These are phyloP conservation scores for Rhyacophila evoluta DNA, from an alignment of 2,888 invertebrate species.

Conservation along the genomic window DNA sequence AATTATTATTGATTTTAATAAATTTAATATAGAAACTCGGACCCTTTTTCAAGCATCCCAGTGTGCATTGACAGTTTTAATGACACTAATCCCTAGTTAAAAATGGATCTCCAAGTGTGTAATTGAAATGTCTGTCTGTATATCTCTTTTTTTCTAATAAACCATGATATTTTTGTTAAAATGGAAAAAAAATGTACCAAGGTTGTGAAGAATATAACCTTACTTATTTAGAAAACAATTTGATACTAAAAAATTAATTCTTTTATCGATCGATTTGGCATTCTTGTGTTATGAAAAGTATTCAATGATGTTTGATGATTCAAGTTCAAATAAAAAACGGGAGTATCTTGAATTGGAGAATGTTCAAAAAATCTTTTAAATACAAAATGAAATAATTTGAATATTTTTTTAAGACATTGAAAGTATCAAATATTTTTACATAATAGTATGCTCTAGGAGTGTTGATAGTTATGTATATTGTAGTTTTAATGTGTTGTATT, in stretches of 20 bases:
- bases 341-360: not conserved
- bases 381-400: not conserved
- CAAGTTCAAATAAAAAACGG: not conserved
- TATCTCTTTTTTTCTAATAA: not conserved
- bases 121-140: not conserved
- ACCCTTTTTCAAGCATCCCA: not conserved
- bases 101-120: not conserved
- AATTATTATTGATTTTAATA: not conserved
- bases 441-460: constrained; percentile 13
- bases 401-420: constrained; percentile 4
- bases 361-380: not conserved
- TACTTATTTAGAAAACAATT: constrained; percentile 37
- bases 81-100: not conserved
- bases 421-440: constrained; percentile 18
- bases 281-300: constrained; percentile 4
- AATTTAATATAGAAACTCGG: not conserved
- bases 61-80: not conserved
- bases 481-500: constrained; percentile 22
- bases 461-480: constrained; percentile 22
- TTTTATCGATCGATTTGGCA: constrained; percentile 29
- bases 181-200: not conserved
- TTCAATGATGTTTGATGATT: not conserved
- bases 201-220: constrained; percentile 48
- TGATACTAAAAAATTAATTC: constrained; percentile 40
- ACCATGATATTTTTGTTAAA: not conserved